A percentile compares a stretch with the other conserved stretches of the same genome.
These are phyloP conservation scores for Lasioglossum baleicum DNA, from an alignment of 1,140 invertebrate species.

Conservation along the genomic window DNA sequence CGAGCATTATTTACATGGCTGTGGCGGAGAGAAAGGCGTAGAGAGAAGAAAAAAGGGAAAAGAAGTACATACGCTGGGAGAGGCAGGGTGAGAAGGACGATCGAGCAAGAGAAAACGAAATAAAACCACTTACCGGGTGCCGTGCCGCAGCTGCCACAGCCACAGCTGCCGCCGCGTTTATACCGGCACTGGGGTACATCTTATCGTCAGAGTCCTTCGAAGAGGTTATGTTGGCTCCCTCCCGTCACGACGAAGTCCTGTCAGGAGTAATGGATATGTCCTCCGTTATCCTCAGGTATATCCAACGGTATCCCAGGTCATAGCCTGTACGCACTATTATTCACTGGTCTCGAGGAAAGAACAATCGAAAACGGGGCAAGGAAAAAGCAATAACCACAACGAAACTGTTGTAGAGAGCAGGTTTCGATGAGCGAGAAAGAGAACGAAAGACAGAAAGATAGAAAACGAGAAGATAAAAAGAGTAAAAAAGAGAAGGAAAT, in stretches of 20 bases:
- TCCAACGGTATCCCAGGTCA: constrained; percentile 51
- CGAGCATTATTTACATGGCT: too few relatives aligned
- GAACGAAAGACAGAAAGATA: neutral
- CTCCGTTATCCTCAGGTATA: constrained; percentile 51
- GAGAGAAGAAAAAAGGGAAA: too few relatives aligned
- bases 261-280: constrained; percentile 44
- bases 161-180: constrained; percentile 82
- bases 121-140: constrained; percentile 80
- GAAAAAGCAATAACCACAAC: neutral
- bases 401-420: too few relatives aligned
- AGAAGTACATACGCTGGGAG: too few relatives aligned
- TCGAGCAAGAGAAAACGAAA: constrained; percentile 9
- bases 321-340: constrained; percentile 45
- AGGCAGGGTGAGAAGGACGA: too few relatives aligned
- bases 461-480: too few relatives aligned
- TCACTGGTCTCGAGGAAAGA: constrained; percentile 28
- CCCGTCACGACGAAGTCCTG: constrained; percentile 33
- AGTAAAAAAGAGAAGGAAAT: neutral
- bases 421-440: too few relatives aligned
- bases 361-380: neutral
- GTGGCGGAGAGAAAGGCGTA: too few relatives aligned
- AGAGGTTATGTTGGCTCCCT: constrained; percentile 47
- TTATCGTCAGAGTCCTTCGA: constrained; percentile 61
- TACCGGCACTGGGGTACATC: constrained; percentile 82
- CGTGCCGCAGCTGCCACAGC: constrained; percentile 82